Evolutionary conservation across 2,113 vertebrate genomes (phyloP), one percentile per base, ranked within the genome.

Genomic region (Elanus axillaris): DNA sequence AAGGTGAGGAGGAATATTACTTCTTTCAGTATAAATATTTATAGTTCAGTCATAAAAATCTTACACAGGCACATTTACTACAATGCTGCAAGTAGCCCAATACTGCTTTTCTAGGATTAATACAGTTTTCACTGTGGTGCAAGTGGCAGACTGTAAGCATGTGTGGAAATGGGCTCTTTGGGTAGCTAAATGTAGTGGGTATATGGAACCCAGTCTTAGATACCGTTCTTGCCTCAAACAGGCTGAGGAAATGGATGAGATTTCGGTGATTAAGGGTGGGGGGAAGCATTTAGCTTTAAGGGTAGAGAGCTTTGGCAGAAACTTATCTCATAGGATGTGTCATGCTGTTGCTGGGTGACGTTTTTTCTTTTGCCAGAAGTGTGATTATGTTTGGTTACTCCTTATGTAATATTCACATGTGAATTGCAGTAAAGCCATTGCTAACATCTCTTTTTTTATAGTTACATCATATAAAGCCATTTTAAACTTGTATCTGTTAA

Each of bases 311-410:
- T 80, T 72, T 87, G 90, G 68, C 81, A 90, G 68, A 75, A 93
- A 76, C 69, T 85, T 89, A 19, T 71, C 67, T 90, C 7, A 9
- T 42, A 47, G 78, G 67, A 83, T 94, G 78, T 48, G 8, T 94
- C 87, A 73, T 76, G 48, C 87, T 81, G 80, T 91, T 96, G 79
- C 83, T 94, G 93, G 73, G 80, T 63, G 53, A 72, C 87, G 55
- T 55, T 63, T 92, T 82, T 86, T 38, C 42, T 86, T 88, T 88
- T 92, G 74, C 82, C 75, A 80, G 23, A 69, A 92, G 29, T 47
- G n/a, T 95, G 85, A 47, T 94, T 56, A 6, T 84, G 88, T 88
- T 92, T 93, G 67, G 58, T 88, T 93, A 11, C 18, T 73, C 45
- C 58, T 91, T 92, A 90, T 85, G 38, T 90, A 91, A 92, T 90